phyloP scores from a whole-genome alignment of 2,113 vertebrate genomes.

The Eulemur macaco region DNA sequence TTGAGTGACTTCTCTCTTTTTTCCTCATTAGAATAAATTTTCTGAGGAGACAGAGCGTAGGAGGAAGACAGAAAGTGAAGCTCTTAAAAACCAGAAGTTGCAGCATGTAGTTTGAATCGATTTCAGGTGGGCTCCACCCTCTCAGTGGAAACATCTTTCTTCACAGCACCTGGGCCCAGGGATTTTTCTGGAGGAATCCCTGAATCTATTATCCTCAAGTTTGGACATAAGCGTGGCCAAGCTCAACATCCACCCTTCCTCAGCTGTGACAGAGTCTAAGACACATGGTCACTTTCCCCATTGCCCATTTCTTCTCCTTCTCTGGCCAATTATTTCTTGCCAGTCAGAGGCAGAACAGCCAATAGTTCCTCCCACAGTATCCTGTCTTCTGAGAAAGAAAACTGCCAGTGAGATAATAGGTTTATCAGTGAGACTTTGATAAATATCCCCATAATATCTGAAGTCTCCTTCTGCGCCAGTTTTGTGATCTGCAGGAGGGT shows the following conservation, averaged over 20 bases:
- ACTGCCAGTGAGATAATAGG: neutral
- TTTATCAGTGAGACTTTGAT: neutral
- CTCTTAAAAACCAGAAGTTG: slow-evolving; percentile 15
- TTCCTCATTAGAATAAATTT: slow-evolving; percentile 26
- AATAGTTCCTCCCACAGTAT: neutral
- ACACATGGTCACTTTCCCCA: neutral
- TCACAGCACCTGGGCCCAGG: neutral
- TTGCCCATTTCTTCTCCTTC: neutral
- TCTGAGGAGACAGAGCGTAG: neutral
- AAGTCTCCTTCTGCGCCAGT: neutral
- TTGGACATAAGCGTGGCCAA: neutral
- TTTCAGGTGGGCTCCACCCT: neutral
- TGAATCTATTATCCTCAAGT: neutral
- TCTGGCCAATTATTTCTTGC: slow-evolving; percentile 11
- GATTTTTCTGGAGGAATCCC: slow-evolving; percentile 26
- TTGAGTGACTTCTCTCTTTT: slow-evolving; percentile 33
- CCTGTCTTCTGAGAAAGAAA: slow-evolving; percentile 11
- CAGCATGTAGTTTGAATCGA: neutral
- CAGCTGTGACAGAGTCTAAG: neutral
- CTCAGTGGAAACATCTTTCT: neutral
- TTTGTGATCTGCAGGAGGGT: neutral
- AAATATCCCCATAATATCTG: neutral
- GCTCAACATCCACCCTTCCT: neutral
- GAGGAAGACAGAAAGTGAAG: neutral
- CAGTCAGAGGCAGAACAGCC: neutral